phyloP scores from a whole-genome alignment of 2,113 vertebrate genomes.

The Campylomormyrus tamandua region DNA sequence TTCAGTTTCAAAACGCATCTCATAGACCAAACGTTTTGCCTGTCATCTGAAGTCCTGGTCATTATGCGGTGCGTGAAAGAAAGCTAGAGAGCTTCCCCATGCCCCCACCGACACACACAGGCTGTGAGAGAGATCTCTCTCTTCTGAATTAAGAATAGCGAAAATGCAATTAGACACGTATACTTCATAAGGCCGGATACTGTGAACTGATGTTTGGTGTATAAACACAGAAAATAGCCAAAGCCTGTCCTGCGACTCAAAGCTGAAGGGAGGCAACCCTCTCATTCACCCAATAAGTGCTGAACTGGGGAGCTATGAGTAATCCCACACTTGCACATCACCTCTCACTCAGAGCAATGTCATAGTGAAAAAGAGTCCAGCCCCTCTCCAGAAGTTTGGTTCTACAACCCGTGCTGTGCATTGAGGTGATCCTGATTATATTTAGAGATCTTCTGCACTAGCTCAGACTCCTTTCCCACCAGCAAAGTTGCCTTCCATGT shows the following conservation, averaged over 20 bases:
- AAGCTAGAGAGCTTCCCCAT: too few relatives aligned
- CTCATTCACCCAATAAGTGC: neutral
- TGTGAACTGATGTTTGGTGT: neutral
- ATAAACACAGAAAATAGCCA: neutral
- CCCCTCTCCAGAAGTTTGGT: neutral
- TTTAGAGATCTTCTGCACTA: neutral
- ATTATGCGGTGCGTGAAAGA: too few relatives aligned
- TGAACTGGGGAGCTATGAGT: neutral
- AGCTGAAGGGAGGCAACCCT: neutral
- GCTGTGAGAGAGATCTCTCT: too few relatives aligned
- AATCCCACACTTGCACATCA: neutral
- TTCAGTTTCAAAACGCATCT: too few relatives aligned
- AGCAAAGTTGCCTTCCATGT: neutral
- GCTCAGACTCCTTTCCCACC: neutral
- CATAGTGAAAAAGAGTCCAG: neutral
- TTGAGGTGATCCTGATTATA: neutral
- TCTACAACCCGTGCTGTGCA: neutral
- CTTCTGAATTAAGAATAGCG: too few relatives aligned
- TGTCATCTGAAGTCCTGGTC: too few relatives aligned
- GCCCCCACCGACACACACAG: too few relatives aligned
- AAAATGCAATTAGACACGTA: too few relatives aligned
- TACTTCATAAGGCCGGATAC: too few relatives aligned
- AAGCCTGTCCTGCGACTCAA: neutral
- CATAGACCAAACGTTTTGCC: too few relatives aligned
- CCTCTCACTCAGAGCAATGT: neutral